phyloP scores from a whole-genome alignment of 2,797 vertebrate genomes.

The Sebastes alutus region DNA sequence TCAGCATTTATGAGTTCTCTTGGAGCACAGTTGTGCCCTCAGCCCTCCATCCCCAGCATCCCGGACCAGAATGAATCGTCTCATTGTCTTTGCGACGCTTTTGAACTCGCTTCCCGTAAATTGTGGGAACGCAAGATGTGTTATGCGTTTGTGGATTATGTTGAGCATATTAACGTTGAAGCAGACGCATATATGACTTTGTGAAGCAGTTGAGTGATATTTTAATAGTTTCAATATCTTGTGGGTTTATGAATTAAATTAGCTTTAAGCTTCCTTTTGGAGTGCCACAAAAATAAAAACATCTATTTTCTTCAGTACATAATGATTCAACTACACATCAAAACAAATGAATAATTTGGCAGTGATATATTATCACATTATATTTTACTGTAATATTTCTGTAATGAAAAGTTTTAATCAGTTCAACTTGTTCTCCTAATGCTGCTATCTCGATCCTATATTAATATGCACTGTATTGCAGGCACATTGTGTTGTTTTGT shows the following conservation, averaged over 20 bases:
- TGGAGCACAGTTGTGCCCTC: slow-evolving; percentile 74
- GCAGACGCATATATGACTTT: slow-evolving; percentile 17
- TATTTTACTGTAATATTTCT: neutral
- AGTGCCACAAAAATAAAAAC: neutral
- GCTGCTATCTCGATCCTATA: neutral
- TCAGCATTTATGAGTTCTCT: slow-evolving; percentile 76
- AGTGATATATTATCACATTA: neutral
- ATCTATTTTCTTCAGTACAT: neutral
- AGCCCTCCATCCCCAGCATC: slow-evolving; percentile 71
- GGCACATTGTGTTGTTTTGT: slow-evolving; percentile 18
- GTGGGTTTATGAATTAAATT: slow-evolving; percentile 31
- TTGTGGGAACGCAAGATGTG: slow-evolving; percentile 64
- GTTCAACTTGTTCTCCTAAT: neutral
- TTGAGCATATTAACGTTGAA: slow-evolving; percentile 48
- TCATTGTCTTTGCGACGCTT: slow-evolving; percentile 79
- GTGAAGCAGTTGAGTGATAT: slow-evolving; percentile 11
- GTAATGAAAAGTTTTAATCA: neutral
- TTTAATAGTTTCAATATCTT: slow-evolving; percentile 41
- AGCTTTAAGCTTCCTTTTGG: neutral
- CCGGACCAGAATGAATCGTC: slow-evolving; percentile 79
- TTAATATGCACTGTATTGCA: slow-evolving; percentile 4
- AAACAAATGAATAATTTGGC: neutral
- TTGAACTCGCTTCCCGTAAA: slow-evolving; percentile 76
- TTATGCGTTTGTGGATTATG: slow-evolving; percentile 64
- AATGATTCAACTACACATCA: neutral